Base-by-base conservation (phyloP, 2,888 invertebrate species). In the Dryococelus australis region DNA sequence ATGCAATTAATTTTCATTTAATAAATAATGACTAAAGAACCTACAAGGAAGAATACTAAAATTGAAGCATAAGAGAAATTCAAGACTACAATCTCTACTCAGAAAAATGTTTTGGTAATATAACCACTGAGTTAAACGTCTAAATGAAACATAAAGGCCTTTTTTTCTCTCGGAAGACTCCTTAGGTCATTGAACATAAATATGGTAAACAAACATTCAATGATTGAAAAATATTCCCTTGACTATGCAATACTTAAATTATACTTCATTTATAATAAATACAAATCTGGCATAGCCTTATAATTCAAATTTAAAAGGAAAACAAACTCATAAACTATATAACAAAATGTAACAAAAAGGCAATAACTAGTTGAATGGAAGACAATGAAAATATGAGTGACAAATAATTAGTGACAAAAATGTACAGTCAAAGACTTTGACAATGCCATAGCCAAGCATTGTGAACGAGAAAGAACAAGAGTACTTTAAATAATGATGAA, bases 261-360 rank as follows among this genome's bases (percentile, higher is more conserved):
- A 16, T 2, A 65, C n/a, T n/a, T 65, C 65, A 65, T 20, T 65
- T 65, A 0, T 9, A 65, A 0, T 24, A 65, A 65, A 65, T 65
- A 65, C 12, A 65, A 65, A 24, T 65, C n/a, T 65, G 20, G 65
- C n/a, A 8, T 16, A 65, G 6, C 65, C 65, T 65, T n/a, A n/a
- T 24, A 65, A 65, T 65, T 65, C 10, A 65, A 8, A 16, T 24
- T n/a, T n/a, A 24, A 65, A 65, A 65, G 1, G 13, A 51, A 65
- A 65, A 65, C 65, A 24, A 65, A 65, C 20, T n/a, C 65, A 65
- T 65, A 65, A 65, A 65, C 65, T 65, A 65, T 65, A 65, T 65
- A 65, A 65, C n/a, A 65, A 65, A 65, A n/a, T 65, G n/a, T 24
- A 65, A 65, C 65, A 24, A 65, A 47, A 65, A 65, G 6, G 51